Base-by-base conservation (phyloP, 2,888 invertebrate genomes). In the Erebia palarica region DNA sequence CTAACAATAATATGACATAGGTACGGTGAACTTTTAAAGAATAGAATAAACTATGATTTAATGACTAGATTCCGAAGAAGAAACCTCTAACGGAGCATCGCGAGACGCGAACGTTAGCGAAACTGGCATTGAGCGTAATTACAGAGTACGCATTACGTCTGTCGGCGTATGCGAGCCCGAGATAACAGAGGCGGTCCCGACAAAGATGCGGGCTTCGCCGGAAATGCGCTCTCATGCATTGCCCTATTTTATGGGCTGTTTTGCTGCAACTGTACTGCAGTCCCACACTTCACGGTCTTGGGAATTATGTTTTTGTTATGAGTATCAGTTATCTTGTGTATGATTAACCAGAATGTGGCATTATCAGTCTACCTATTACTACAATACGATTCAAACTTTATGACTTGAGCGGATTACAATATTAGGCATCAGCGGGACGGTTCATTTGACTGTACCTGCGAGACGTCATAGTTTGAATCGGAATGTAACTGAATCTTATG, bases 181-280 rank as follows among this genome's bases (percentile, higher is more conserved):
- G 79, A 80, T 81, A 82, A 79, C 81, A 80, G 80, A 78, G 79
- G 78, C 78, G 78, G 78, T 76, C 78, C 77, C 79, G 76, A 79
- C 79, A 81, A 84, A 83, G 85, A 84, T 84, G 82, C 82, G 83
- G 80, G 80, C 80, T 77, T 82, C 83, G 86, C 84, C 84, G 89
- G 89, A 89, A 88, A 86, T 82, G 83, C 84, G 82, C 84, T 85
- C 84, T 82, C 86, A 81, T 85, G 84, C 78, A 83, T 79, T 86
- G 88, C 81, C 86, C 89, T 89, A 90, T 90, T 65, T 90, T 88
- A 89, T 87, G 86, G 77, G 78, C 77, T 75, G 75, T 75, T 74
- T 86, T 76, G 76, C 77, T 75, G 76, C 76, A 75, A 78, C 74
- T 75, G 76, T 75, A 75, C 75, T 75, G 77, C 74, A 75, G 76